A percentile compares a stretch with the other conserved stretches of the same genome.
Evolutionary conservation across 2,113 vertebrate genomes (phyloP).

Genomic region (Periophthalmus modestus): DNA sequence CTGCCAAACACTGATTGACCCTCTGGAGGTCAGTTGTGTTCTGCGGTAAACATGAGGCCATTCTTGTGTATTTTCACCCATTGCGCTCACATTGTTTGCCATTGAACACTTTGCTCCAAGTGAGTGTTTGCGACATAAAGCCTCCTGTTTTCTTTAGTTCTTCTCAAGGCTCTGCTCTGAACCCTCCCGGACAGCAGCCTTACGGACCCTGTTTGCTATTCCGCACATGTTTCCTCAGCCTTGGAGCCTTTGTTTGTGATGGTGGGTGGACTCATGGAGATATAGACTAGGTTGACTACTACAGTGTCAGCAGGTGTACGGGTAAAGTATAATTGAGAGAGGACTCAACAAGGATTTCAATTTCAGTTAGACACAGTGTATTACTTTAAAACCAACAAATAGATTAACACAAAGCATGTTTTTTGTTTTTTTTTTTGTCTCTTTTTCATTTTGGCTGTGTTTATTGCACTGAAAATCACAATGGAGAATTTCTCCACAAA

Average conservation of each 20-base stretch:
- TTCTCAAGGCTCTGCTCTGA: not conserved
- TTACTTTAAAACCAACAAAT: too few relatives aligned
- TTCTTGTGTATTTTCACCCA: not conserved
- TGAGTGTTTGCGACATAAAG: not conserved
- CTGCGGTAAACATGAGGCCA: not conserved
- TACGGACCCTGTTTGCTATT: constrained; percentile 26
- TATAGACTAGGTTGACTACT: constrained; percentile 6
- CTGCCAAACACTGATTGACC: too few relatives aligned
- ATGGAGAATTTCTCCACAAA: too few relatives aligned
- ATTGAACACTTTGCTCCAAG: not conserved
- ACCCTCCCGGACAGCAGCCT: not conserved
- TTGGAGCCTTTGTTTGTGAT: constrained; percentile 28
- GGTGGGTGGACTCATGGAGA: constrained; percentile 4
- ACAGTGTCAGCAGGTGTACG: not conserved
- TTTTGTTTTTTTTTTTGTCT: too few relatives aligned
- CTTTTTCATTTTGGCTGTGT: too few relatives aligned
- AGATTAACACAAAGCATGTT: too few relatives aligned
- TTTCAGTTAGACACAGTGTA: too few relatives aligned
- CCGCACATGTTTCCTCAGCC: constrained; percentile 15
- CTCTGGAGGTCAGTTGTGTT: not conserved
- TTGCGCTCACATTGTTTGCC: not conserved
- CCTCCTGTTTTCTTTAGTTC: not conserved
- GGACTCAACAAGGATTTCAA: too few relatives aligned
- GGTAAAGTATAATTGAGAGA: not conserved
- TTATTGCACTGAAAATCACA: too few relatives aligned